These are phyloP conservation scores for Agrilus cyanescens DNA, from an alignment of 2,888 invertebrate genomes.

Conservation along the genomic window DNA sequence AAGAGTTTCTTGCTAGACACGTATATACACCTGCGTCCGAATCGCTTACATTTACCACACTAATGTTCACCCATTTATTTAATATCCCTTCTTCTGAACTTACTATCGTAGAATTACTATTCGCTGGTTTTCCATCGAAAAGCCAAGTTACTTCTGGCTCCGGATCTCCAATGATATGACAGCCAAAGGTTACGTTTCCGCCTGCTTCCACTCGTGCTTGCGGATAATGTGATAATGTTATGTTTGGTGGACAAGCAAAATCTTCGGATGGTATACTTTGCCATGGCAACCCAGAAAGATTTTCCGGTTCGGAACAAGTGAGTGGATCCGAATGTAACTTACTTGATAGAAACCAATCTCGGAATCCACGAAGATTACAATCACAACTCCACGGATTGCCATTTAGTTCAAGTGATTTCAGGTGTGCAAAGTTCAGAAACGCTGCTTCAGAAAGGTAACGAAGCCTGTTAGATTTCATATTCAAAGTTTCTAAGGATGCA, in stretches of 20 bases:
- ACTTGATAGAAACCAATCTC: conserved; percentile 70
- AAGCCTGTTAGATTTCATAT: conserved; percentile 70
- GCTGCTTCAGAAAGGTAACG: conserved; percentile 54
- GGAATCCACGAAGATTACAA: conserved; percentile 71
- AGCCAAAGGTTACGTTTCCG: conserved; percentile 70
- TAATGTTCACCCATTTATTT: conserved; percentile 65
- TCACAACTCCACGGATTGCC: conserved; percentile 88
- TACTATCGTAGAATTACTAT: conserved; percentile 38
- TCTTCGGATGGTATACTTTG: conserved; percentile 60
- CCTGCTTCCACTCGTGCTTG: conserved; percentile 64
- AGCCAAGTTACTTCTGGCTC: conserved; percentile 75
- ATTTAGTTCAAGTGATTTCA: conserved; percentile 70
- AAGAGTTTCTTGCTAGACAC: conserved; percentile 62
- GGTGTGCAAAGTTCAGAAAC: conserved; percentile 58
- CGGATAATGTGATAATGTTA: conserved; percentile 35
- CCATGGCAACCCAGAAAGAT: conserved; percentile 62
- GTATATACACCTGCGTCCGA: conserved; percentile 76
- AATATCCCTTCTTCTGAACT: conserved; percentile 37
- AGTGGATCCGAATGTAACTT: conserved; percentile 62
- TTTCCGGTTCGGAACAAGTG: conserved; percentile 58
- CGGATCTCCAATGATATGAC: conserved; percentile 72
- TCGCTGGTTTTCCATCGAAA: conserved; percentile 57
- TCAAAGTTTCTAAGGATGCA: conserved; percentile 59
- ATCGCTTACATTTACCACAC: conserved; percentile 70
- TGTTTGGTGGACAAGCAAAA: conserved; percentile 73